Evolutionary conservation across 2,888 invertebrate species (phyloP), one percentile per base, ranked within the genome.

Genomic region (Idaea straminata): DNA sequence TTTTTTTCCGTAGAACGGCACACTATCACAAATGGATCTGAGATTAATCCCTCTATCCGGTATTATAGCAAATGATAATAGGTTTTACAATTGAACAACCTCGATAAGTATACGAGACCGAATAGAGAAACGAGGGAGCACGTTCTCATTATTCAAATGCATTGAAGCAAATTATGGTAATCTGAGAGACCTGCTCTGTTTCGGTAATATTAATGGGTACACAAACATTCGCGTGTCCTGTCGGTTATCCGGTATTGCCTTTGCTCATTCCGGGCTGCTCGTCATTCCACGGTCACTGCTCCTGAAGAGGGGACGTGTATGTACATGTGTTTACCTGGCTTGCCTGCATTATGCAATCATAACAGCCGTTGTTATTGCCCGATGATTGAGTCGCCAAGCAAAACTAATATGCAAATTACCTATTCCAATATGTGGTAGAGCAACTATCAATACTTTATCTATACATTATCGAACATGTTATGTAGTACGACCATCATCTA

Each of bases 141-240:
- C 88, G 89, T 87, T 84, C 89, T 90, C 89, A 92, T 91, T 91
- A 92, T 92, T 91, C 91, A 91, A 91, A 91, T 91, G 91, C 91
- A 92, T 87, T 87, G 89, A 89, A 92, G 89, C 91, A 91, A 91
- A 92, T 91, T 91, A 92, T 92, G 91, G 89, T 92, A 92, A 91
- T 92, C 91, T 88, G 89, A 82, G 87, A 83, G 89, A 91, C 89
- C 91, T 91, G 91, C 83, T 89, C 91, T 89, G 91, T 91, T 90
- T 91, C 89, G 86, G 85, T 84, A 89, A 91, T 91, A 91, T 89
- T 91, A 91, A 89, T 89, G 79, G 82, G 79, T 72, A 87, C 81
- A 87, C 89, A 91, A 89, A 88, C 86, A 87, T 86, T 81, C 82
- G 77, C 75, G 77, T 80, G 77, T 73, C 70, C 76, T 73, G 72